Evolutionary conservation across 2,797 vertebrate species (phyloP), one percentile per base, ranked within the genome.

Genomic region (Triplophysa yarkandensis): DNA sequence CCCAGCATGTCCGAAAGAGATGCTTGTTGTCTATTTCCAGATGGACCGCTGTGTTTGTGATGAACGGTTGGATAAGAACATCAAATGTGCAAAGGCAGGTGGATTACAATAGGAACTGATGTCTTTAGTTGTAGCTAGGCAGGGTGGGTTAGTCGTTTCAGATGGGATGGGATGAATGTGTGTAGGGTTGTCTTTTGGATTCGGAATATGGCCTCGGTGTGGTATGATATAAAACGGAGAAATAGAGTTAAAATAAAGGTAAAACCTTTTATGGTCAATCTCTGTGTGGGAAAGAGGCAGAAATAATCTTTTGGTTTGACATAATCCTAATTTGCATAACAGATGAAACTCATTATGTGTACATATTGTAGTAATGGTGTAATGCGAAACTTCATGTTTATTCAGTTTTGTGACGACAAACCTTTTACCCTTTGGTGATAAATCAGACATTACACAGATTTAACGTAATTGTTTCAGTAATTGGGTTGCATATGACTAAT

Each of bases 251-350:
- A 30, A 11, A 36, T 67, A 17, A 4, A 28, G 36, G 73, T 67
- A 27, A 73, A 14, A 28, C 30, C 27, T 43, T 32, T 69, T 69
- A 30, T 57, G 30, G 21, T 14, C 2, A 50, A 46, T 32, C 55
- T 72, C 8, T 63, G 6, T 57, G 19, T 34, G 28, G 21, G 28
- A 58, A 64, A 61, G 61, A 68, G 48, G 62, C 63, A 43, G 48
- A 44, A 63, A 63, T 41, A 70, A 64, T 62, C 54, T 27, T 19
- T 11, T 8, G 57, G 32, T 52, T 44, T 77, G 71, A 68, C 41
- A 17, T 65, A 77, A 77, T 61, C 68, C 23, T 23, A 63, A 64
- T 74, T 74, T 52, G 67, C 60, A 65, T 77, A 30, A 58, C 43
- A 19, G 61, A 71, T 48, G 34, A 28, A 68, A 39, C 41, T 77